Conservation (phyloP, 1,140 invertebrate species). For the Bradynema listronoti region DNA sequence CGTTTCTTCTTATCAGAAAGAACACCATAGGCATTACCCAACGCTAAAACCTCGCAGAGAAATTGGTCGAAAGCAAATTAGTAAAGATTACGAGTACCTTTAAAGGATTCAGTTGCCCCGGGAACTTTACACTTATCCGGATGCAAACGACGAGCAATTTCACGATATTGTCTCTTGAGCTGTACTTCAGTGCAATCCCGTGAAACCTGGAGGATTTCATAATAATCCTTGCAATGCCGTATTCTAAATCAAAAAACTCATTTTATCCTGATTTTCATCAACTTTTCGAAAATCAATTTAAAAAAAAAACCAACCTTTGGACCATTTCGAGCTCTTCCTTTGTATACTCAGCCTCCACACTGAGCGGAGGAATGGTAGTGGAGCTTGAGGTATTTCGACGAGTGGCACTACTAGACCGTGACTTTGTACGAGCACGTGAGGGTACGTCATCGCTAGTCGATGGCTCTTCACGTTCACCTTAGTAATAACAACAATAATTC, state of each 20-base stretch:
- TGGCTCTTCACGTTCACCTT: conserved; percentile 6
- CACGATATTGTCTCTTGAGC: conserved; percentile 92
- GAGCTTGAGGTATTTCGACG: too few relatives aligned
- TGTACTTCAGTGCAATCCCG: conserved; percentile 81
- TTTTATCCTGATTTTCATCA: neutral
- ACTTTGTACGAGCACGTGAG: conserved; percentile 21
- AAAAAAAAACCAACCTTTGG: conserved; percentile 29
- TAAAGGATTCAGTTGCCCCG: conserved; percentile 92
- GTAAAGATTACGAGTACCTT: conserved; percentile 64
- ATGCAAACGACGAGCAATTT: conserved; percentile 87
- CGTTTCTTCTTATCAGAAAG: conserved; percentile 85
- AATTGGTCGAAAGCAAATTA: neutral
- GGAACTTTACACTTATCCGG: conserved; percentile 98
- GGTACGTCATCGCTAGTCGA: too few relatives aligned
- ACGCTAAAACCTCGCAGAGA: conserved; percentile 62
- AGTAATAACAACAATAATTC: neutral
- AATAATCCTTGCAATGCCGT: conserved; percentile 86
- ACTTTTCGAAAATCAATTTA: neutral
- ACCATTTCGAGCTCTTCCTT: conserved; percentile 39
- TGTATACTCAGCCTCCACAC: conserved; percentile 33
- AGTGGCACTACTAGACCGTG: conserved; percentile 27
- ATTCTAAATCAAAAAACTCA: conserved; percentile 61
- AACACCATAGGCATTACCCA: conserved; percentile 88
- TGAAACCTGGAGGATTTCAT: conserved; percentile 82
- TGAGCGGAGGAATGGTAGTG: too few relatives aligned